Evolutionary conservation across 2,888 invertebrate species (phyloP).

Genomic region (Thera obeliscata): DNA sequence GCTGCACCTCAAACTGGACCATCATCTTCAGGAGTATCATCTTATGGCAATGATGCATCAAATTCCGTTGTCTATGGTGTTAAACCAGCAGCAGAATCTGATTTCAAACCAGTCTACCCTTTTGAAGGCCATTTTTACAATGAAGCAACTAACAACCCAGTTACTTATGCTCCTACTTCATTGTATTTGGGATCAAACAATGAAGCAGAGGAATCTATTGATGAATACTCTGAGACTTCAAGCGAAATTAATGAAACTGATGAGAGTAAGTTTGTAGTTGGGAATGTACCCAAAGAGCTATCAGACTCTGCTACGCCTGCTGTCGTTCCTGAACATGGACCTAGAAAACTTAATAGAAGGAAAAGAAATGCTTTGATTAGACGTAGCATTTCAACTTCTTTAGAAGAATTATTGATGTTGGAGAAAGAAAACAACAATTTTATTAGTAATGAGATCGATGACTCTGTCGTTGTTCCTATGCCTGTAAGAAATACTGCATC

Average conservation of each 20-base stretch:
- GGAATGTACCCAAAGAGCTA: slow-evolving; percentile 86
- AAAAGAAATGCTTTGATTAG: slow-evolving; percentile 48
- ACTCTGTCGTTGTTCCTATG: slow-evolving; percentile 57
- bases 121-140: slow-evolving; percentile 73
- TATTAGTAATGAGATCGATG: slow-evolving; percentile 80
- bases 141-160: slow-evolving; percentile 71
- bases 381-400: slow-evolving; percentile 66
- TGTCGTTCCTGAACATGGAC: slow-evolving; percentile 87
- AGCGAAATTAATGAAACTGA: slow-evolving; percentile 53
- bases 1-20: slow-evolving; percentile 73
- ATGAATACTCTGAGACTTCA: slow-evolving; percentile 62
- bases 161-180: slow-evolving; percentile 75
- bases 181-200: slow-evolving; percentile 78
- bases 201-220: slow-evolving; percentile 63
- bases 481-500: slow-evolving; percentile 56
- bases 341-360: slow-evolving; percentile 75
- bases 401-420: slow-evolving; percentile 72
- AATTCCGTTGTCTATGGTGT: slow-evolving; percentile 77
- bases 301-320: slow-evolving; percentile 82
- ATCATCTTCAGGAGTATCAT: slow-evolving; percentile 58
- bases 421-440: slow-evolving; percentile 72
- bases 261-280: slow-evolving; percentile 87
- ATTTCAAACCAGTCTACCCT: slow-evolving; percentile 79
- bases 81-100: slow-evolving; percentile 72
- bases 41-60: slow-evolving; percentile 67